Base-by-base conservation (phyloP, 1,140 invertebrate species). In the Habropoda laboriosa region DNA sequence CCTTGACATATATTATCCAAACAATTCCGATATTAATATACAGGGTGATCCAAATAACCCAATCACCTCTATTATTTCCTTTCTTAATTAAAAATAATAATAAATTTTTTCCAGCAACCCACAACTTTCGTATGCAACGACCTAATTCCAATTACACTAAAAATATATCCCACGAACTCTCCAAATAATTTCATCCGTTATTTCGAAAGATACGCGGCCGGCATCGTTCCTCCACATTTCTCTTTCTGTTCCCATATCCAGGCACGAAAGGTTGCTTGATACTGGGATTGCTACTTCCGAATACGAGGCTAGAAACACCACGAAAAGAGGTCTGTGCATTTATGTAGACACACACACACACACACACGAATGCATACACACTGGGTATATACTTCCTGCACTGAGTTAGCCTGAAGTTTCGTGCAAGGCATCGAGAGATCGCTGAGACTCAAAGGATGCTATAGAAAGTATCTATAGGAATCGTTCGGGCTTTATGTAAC, bases 261-360 rank as follows among this genome's bases (percentile, higher is more conserved):
- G 24, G 30, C 74, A 30, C 24, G 66, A 51, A 72, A 70, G 63
- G 30, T 32, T 45, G 81, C 61, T 55, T 67, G 83, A 80, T 85
- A 76, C 64, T n/a, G 72, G 82, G 67, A 72, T 85, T 77, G 78
- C 78, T 76, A 68, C 72, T 84, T 76, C 61, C 77, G 67, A 77
- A 85, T 80, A 80, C 61, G 67, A 35, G 63, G 80, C 40, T 74
- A 49, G 67, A 76, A 83, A 80, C 79, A 79, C 76, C 55, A 73
- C 60, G 55, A 18, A 57, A 57, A 61, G 38, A 57, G 45, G 24
- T 24, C 7, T 32, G 60, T 38, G 71, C n/a, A 49, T 8, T n/a
- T 63, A 24, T 40, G 60, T 63, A 63, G n/a, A 55, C 53, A 51
- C 53, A 27, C 55, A n/a, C n/a, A n/a, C n/a, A n/a, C n/a, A n/a